Percentiles rank a stretch among this genome's conserved stretches.
phyloP scores from a whole-genome alignment of 2,888 invertebrate genomes.

The Parochlus steinenii region DNA sequence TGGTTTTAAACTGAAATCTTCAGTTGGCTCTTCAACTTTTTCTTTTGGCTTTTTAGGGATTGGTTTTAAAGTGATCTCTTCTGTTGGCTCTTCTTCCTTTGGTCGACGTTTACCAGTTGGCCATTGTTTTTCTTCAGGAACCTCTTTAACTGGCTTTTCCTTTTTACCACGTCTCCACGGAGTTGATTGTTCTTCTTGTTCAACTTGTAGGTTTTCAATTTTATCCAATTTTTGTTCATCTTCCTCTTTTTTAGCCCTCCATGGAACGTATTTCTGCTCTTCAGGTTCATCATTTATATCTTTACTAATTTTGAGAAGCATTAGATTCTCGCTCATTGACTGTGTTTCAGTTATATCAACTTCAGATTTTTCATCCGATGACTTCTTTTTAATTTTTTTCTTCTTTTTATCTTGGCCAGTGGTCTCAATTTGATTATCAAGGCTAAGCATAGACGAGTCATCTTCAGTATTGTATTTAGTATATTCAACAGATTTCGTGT shows the following conservation, averaged over 20 bases:
- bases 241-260: constrained; percentile 18
- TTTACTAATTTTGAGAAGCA: constrained; percentile 17
- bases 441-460: neutral
- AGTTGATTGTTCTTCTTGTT: constrained; percentile 14
- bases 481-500: too few relatives aligned
- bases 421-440: neutral
- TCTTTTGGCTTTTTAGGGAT: constrained; percentile 22
- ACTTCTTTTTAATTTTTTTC: neutral
- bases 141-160: constrained; percentile 26
- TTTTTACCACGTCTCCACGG: constrained; percentile 29
- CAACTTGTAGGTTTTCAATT: constrained; percentile 14
- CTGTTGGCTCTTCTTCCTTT: constrained; percentile 29
- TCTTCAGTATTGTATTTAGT: too few relatives aligned
- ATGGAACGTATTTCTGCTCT: constrained; percentile 14
- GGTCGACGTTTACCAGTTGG: constrained; percentile 28
- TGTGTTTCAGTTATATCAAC: constrained; percentile 1
- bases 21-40: constrained; percentile 17
- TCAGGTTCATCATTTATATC: constrained; percentile 19
- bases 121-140: constrained; percentile 25
- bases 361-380: constrained; percentile 1
- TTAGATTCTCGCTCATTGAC: constrained; percentile 11
- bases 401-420: neutral
- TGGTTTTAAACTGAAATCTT: constrained; percentile 4
- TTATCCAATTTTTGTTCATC: constrained; percentile 11
- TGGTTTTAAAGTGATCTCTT: constrained; percentile 27